Evolutionary conservation across 2,888 invertebrate genomes (phyloP), one percentile per base, ranked within the genome.

Genomic region (Ptychoptera contaminata): DNA sequence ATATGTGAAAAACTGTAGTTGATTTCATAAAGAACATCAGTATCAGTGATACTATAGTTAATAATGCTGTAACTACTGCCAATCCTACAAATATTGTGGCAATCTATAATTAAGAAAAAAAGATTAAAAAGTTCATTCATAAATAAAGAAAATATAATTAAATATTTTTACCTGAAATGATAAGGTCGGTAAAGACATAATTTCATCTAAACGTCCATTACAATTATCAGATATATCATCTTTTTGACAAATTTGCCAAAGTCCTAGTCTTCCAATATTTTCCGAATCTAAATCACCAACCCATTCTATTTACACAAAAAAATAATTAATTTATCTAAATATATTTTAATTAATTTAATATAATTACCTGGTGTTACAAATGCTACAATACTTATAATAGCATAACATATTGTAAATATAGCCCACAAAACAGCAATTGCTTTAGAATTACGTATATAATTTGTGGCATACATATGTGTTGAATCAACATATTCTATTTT

Each of bases 341-440:
- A 8, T 30, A 30, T 8, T 30, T 30, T 30, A 30, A 30, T 30
- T 30, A 30, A 30, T 32, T 32, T 32, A 7, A 11, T 32, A 32
- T 32, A 32, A 32, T 32, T 53, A 66, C 66, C 66, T 53, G 93
- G 93, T 49, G 94, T 94, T 47, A 96, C 82, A 65, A 97, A 93
- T 5, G 92, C 87, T 31, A 97, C 91, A 54, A 90, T 81, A 57
- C 85, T 83, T 59, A 98, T 91, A 59, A 97, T 92, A 51, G 91
- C 90, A 65, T 91, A 94, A 68, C 94, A 94, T 61, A 96, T 86
- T 53, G 92, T 90, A 68, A 97, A 94, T 60, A 97, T 87, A 50
- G 87, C 94, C 97, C 97, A 97, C 53, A 96, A 74, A 48, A 96
- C 93, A 43, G 92, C 93, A 51, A 97, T 90, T 42, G 94, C 94